phyloP scores from a whole-genome alignment of 2,888 invertebrate species.

The Macaria notata region DNA sequence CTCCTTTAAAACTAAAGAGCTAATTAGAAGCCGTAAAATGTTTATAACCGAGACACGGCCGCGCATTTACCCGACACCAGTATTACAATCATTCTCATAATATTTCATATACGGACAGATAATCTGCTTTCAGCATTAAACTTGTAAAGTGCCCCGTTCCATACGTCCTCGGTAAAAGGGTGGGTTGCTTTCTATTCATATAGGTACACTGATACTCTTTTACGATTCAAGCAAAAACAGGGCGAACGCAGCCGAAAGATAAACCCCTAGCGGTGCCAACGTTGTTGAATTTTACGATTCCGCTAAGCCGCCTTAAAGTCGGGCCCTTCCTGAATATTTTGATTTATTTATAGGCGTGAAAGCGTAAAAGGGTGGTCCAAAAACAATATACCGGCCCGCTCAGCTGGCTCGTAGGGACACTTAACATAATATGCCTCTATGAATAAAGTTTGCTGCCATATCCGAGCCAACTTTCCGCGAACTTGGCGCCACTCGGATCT shows the following conservation, averaged over 20 bases:
- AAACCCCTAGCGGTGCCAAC: constrained; percentile 72
- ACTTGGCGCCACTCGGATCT: constrained; percentile 27
- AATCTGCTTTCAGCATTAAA: constrained; percentile 69
- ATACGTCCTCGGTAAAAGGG: constrained; percentile 71
- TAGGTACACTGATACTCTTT: constrained; percentile 67
- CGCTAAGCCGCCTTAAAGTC: constrained; percentile 81
- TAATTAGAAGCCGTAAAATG: constrained; percentile 26
- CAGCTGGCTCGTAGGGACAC: constrained; percentile 57
- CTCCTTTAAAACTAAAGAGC: constrained; percentile 18
- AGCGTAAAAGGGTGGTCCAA: constrained; percentile 77
- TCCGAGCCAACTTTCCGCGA: constrained; percentile 33
- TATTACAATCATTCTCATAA: constrained; percentile 29
- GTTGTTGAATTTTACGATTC: constrained; percentile 82
- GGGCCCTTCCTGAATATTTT: constrained; percentile 82
- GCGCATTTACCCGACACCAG: constrained; percentile 20
- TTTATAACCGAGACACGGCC: constrained; percentile 23
- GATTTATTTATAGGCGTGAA: constrained; percentile 81
- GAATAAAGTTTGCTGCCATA: constrained; percentile 47
- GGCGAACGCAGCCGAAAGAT: constrained; percentile 71
- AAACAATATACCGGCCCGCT: constrained; percentile 74
- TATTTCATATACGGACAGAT: constrained; percentile 48
- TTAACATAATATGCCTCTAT: constrained; percentile 62
- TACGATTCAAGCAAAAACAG: constrained; percentile 78
- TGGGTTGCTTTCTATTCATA: constrained; percentile 76
- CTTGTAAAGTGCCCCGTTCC: constrained; percentile 66